Conservation (phyloP, 2,888 invertebrate species). For the Drosophila parthenogenetica region DNA sequence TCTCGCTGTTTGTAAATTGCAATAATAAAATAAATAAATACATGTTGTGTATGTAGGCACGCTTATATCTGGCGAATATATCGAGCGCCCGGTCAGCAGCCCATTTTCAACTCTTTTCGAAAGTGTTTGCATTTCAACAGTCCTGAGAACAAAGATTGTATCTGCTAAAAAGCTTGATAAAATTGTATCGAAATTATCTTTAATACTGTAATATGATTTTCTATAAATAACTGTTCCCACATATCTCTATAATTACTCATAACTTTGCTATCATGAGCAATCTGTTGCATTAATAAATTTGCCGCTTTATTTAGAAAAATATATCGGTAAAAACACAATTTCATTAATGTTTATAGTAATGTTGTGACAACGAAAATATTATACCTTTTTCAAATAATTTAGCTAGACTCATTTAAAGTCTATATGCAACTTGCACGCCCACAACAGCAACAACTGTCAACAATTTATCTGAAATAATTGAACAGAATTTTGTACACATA, state of each 20-base stretch:
- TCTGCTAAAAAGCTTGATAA: slow-evolving; percentile 8
- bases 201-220: background rate
- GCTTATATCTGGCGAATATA: slow-evolving; percentile 51
- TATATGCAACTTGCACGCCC: background rate
- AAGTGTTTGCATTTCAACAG: slow-evolving; percentile 43
- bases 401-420: background rate
- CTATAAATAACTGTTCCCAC: slow-evolving; percentile 28
- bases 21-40: slow-evolving; percentile 66
- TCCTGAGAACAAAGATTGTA: slow-evolving; percentile 19
- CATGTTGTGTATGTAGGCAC: slow-evolving; percentile 27
- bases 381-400: background rate
- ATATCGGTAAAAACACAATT: background rate
- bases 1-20: slow-evolving; percentile 62
- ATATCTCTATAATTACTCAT: slow-evolving; percentile 13
- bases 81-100: slow-evolving; percentile 34
- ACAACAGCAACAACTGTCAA: slow-evolving; percentile 2
- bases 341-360: background rate
- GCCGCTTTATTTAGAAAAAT: background rate
- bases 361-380: slow-evolving; percentile 1
- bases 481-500: slow-evolving; percentile 41
- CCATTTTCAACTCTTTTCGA: slow-evolving; percentile 16
- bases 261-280: slow-evolving; percentile 45
- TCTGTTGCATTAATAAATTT: slow-evolving; percentile 5
- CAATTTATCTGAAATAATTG: slow-evolving; percentile 37
- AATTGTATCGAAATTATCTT: slow-evolving; percentile 30